These are phyloP conservation scores for Capreolus pygargus DNA, from an alignment of 2,113 vertebrate species.

Conservation along the genomic window DNA sequence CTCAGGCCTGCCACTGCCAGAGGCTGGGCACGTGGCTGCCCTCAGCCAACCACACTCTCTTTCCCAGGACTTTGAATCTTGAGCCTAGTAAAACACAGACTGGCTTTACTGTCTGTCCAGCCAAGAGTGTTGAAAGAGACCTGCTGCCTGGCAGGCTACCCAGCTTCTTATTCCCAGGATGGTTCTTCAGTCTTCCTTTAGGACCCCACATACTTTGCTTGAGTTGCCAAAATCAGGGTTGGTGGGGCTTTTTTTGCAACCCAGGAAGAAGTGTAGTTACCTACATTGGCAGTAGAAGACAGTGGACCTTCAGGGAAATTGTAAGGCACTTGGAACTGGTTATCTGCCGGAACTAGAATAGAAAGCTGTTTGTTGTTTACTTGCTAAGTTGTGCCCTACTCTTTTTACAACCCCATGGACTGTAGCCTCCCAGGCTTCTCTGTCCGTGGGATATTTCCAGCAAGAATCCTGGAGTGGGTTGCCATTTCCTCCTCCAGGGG, in stretches of 20 bases:
- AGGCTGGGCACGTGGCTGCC: background rate
- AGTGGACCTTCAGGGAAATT: background rate
- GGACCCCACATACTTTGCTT: background rate
- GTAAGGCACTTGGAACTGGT: background rate
- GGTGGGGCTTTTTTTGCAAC: background rate
- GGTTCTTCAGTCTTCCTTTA: background rate
- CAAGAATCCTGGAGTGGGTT: background rate
- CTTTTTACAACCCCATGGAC: background rate
- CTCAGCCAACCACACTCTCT: background rate
- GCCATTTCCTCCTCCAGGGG: background rate
- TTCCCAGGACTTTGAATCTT: slow-evolving; percentile 31
- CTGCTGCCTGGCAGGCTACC: background rate
- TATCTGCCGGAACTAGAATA: background rate
- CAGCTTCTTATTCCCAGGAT: background rate
- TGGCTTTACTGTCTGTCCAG: background rate
- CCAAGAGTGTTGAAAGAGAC: background rate
- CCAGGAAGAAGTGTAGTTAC: background rate
- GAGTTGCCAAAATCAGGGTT: background rate
- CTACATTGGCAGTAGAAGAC: background rate
- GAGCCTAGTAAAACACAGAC: background rate
- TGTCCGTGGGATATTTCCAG: background rate
- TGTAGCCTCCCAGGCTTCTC: background rate
- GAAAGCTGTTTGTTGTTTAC: background rate
- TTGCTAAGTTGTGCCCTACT: background rate
- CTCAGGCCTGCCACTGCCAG: background rate